A percentile compares a stretch with the other conserved stretches of the same genome.
These are phyloP conservation scores for Tokudaia muenninki DNA, from an alignment of 2,797 vertebrate genomes.

Conservation along the genomic window DNA sequence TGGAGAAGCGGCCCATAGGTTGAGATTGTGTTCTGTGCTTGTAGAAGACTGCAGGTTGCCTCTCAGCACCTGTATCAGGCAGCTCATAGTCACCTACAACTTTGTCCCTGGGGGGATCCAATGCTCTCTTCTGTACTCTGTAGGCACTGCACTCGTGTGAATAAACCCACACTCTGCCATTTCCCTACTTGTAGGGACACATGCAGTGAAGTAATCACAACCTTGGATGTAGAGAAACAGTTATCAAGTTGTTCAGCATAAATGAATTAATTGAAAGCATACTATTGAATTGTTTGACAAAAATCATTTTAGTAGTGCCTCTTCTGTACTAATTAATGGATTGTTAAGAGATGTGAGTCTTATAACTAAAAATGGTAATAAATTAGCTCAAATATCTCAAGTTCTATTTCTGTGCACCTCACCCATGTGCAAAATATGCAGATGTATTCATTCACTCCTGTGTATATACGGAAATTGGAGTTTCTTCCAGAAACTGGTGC, in stretches of 20 bases:
- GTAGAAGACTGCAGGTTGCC: neutral
- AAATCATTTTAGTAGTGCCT: neutral
- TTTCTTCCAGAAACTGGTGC: neutral
- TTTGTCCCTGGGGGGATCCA: neutral
- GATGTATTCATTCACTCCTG: neutral
- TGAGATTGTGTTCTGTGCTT: neutral
- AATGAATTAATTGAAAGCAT: constrained; percentile 12
- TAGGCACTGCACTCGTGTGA: fast-evolving
- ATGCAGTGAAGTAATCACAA: constrained; percentile 43
- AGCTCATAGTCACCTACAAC: neutral
- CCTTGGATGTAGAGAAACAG: constrained; percentile 15
- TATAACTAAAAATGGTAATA: neutral
- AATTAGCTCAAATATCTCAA: neutral
- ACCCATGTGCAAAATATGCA: neutral
- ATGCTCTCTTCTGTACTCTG: neutral
- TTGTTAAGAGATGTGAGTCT: neutral
- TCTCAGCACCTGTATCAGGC: too few relatives aligned
- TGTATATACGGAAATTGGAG: neutral
- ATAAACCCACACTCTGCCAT: neutral
- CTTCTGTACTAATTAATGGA: constrained; percentile 11
- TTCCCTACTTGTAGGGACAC: neutral
- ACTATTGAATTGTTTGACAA: neutral
- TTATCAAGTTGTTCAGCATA: neutral
- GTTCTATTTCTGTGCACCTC: neutral
- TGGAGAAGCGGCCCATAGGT: neutral